Percentiles rank a stretch among this genome's conserved stretches.
Evolutionary conservation across 35 echinoderm and acorn worm genomes (phyloP).

Genomic region (Ophiothrix spiculata): DNA sequence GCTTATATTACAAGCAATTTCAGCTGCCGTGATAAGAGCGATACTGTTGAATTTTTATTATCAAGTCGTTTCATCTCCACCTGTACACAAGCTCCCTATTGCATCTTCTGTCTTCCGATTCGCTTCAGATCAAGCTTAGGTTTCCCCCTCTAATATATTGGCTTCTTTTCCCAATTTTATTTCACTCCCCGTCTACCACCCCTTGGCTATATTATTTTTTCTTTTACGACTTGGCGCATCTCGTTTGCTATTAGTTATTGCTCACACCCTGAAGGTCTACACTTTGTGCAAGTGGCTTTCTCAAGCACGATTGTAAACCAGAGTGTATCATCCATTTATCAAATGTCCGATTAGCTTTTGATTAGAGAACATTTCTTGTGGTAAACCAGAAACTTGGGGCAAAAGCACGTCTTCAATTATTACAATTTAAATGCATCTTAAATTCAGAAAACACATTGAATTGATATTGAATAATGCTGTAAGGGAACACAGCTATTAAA

Average conservation of each 20-base stretch:
- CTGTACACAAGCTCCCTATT: not conserved
- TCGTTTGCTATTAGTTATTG: not conserved
- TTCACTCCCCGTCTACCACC: not conserved
- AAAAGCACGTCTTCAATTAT: not conserved
- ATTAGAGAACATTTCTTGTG: not conserved
- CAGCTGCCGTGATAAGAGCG: not conserved
- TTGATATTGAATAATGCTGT: not conserved
- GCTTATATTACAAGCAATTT: constrained; percentile 7
- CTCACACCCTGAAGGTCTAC: not conserved
- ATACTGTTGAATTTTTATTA: not conserved
- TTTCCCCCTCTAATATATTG: not conserved
- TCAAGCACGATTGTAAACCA: not conserved
- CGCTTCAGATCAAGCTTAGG: not conserved
- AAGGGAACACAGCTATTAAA: not conserved
- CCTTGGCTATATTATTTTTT: not conserved
- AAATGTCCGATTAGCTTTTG: constrained; percentile 8
- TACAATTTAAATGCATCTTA: not conserved
- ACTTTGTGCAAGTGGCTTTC: too few relatives aligned
- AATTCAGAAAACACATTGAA: too few relatives aligned
- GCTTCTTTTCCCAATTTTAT: not conserved
- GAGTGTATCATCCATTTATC: not conserved
- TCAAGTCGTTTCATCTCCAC: not conserved
- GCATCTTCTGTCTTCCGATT: not conserved
- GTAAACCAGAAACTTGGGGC: not conserved
- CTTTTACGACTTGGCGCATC: not conserved